phyloP scores from a whole-genome alignment of 2,888 invertebrate species.

The Sarcophaga carnaria region DNA sequence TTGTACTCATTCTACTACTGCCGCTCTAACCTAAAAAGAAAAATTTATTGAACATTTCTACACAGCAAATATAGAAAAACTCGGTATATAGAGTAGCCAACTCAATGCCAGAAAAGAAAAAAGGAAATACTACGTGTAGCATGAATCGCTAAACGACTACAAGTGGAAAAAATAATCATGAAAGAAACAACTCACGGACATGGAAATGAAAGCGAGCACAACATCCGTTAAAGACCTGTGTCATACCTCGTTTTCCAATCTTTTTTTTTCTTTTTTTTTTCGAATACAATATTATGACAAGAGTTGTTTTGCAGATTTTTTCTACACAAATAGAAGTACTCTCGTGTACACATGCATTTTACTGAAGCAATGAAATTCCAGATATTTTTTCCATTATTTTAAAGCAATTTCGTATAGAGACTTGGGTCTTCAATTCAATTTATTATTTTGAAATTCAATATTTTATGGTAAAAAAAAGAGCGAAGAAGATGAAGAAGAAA shows the following conservation, averaged over 20 bases:
- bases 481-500: constrained; percentile 12
- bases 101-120: not conserved
- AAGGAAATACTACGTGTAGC: not conserved
- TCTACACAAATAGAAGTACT: not conserved
- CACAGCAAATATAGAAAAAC: no score
- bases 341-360: not conserved
- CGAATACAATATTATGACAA: constrained; percentile 32
- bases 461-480: constrained; percentile 37
- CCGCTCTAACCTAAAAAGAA: not conserved
- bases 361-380: not conserved
- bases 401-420: constrained; percentile 35
- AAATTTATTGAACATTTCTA: no score
- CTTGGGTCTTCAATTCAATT: constrained; percentile 61
- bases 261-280: constrained; percentile 1
- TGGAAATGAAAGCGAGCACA: constrained; percentile 55
- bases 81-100: no score
- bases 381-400: constrained; percentile 25
- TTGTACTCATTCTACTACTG: not conserved
- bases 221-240: constrained; percentile 52
- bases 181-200: constrained; percentile 59
- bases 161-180: constrained; percentile 36
- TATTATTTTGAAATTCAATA: constrained; percentile 64
- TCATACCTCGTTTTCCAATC: constrained; percentile 2
- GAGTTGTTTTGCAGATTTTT: constrained; percentile 46
- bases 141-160: not conserved